Percentiles rank a stretch among this genome's conserved stretches.
phyloP scores from a whole-genome alignment of 1,140 invertebrate species.

The Aethina tumida region DNA sequence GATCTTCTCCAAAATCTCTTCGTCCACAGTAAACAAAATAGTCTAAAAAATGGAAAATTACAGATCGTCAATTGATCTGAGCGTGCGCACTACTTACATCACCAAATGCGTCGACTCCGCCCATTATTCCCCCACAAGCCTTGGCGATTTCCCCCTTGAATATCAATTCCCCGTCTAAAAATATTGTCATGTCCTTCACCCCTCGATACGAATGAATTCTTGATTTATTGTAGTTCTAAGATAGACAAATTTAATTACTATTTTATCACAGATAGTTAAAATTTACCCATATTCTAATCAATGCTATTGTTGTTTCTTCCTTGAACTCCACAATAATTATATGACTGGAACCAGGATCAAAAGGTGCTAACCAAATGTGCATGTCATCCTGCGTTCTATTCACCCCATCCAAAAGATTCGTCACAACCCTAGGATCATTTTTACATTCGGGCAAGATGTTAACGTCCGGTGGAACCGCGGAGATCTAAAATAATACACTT shows the following conservation, averaged over 20 bases:
- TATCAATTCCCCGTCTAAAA: slow-evolving; percentile 54
- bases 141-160: slow-evolving; percentile 74
- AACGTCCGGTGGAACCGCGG: slow-evolving; percentile 47
- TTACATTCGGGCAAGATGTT: slow-evolving; percentile 48
- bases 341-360: slow-evolving; percentile 45
- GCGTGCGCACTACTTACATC: slow-evolving; percentile 66
- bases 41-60: slow-evolving; percentile 51
- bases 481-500: slow-evolving; percentile 37
- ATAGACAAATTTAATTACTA: background rate
- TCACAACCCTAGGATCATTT: slow-evolving; percentile 48
- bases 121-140: slow-evolving; percentile 60
- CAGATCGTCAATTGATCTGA: too few species aligned
- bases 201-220: slow-evolving; percentile 71
- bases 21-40: slow-evolving; percentile 70
- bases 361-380: slow-evolving; percentile 65
- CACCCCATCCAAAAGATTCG: slow-evolving; percentile 59
- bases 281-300: slow-evolving; percentile 70
- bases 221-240: slow-evolving; percentile 82
- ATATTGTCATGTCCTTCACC: slow-evolving; percentile 58
- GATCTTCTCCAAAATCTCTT: slow-evolving; percentile 62
- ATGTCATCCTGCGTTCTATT: slow-evolving; percentile 65
- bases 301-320: slow-evolving; percentile 46
- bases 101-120: slow-evolving; percentile 60
- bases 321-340: slow-evolving; percentile 50
- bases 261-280: too few species aligned